These are phyloP conservation scores for Caretta caretta DNA, from an alignment of 2,113 vertebrate species.

Conservation along the genomic window DNA sequence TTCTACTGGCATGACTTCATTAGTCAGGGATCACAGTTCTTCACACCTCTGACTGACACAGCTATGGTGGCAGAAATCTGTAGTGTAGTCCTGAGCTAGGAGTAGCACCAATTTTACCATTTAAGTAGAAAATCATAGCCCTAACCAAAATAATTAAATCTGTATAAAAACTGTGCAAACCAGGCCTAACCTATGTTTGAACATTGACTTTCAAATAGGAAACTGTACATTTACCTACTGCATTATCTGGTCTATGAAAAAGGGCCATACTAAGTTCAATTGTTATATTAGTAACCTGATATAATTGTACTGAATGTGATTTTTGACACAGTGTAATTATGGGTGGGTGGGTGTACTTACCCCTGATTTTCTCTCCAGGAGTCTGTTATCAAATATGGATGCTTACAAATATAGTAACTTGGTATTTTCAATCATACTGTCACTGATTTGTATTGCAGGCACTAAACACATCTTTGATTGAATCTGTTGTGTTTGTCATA, in stretches of 20 bases:
- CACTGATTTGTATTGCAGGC: accelerated
- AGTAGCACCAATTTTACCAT: background rate
- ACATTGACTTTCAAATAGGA: background rate
- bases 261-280: background rate
- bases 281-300: background rate
- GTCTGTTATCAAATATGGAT: background rate
- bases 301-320: background rate
- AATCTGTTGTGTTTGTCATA: accelerated
- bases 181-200: background rate
- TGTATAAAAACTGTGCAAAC: background rate
- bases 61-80: background rate
- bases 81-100: background rate
- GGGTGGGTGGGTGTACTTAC: background rate
- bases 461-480: background rate
- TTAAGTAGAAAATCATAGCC: background rate
- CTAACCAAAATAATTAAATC: background rate
- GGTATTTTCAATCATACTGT: background rate
- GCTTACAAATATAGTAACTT: background rate
- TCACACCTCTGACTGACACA: background rate
- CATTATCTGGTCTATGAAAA: background rate
- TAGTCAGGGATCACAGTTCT: background rate
- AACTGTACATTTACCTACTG: background rate
- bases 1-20: background rate
- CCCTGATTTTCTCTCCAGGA: background rate
- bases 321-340: background rate